Conservation (phyloP, 2,113 vertebrate genomes). For the Axis porcinus region DNA sequence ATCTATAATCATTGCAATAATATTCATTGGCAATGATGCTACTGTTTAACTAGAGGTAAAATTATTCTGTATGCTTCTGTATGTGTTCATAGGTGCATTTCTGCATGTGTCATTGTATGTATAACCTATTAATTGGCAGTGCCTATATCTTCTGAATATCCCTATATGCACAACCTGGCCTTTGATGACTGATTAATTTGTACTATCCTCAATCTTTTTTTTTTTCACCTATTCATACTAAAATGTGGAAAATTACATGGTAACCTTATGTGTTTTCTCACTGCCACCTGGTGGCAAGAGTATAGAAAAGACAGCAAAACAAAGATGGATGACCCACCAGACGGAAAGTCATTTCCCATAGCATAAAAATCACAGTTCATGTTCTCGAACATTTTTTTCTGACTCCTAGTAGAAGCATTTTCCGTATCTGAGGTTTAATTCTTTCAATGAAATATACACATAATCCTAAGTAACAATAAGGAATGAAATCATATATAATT, state of each 20-base stretch:
- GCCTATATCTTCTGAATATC: not conserved
- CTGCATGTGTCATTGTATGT: not conserved
- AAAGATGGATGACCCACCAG: not conserved
- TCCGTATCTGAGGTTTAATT: not conserved
- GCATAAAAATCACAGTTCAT: not conserved
- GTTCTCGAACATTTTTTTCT: not conserved
- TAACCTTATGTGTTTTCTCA: conserved; percentile 19
- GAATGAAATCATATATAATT: not conserved
- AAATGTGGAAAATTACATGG: conserved; percentile 26
- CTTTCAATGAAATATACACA: not conserved
- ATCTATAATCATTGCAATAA: not conserved
- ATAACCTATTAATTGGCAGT: not conserved
- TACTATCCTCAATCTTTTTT: not conserved
- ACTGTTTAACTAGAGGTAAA: not conserved
- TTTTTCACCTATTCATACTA: not conserved
- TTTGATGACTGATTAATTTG: not conserved
- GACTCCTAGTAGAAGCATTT: not conserved
- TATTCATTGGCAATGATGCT: not conserved
- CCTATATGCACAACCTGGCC: not conserved
- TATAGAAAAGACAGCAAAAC: conserved; percentile 55
- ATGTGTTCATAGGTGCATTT: not conserved
- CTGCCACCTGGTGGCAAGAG: conserved; percentile 71
- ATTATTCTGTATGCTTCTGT: not conserved
- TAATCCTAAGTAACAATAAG: not conserved
- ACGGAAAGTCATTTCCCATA: not conserved